These are phyloP conservation scores for Oxycera nigricornis DNA, from an alignment of 2,888 invertebrate genomes.

Conservation along the genomic window DNA sequence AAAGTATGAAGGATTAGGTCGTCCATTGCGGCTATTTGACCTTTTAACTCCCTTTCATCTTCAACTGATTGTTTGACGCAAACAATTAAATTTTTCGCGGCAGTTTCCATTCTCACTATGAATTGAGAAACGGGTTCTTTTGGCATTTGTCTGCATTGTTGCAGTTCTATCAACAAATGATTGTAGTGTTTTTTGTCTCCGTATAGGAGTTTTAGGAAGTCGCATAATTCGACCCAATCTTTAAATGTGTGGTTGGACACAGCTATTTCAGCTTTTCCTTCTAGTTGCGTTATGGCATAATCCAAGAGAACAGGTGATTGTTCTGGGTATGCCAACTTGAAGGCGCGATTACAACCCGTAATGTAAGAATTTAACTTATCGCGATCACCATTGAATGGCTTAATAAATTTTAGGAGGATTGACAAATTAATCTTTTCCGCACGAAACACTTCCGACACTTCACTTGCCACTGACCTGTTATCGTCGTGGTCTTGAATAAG, in stretches of 20 bases:
- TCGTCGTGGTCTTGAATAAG: too few relatives aligned
- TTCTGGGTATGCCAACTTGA: not conserved
- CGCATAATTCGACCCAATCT: slow-evolving; percentile 22
- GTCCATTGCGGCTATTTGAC: slow-evolving; percentile 25
- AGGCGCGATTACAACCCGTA: not conserved
- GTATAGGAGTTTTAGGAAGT: slow-evolving; percentile 35
- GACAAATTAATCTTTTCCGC: not conserved
- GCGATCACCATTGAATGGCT: not conserved
- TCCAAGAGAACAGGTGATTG: slow-evolving; percentile 4
- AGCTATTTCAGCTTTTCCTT: slow-evolving; percentile 37
- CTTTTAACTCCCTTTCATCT: slow-evolving; percentile 10
- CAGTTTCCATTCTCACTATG: too few relatives aligned
- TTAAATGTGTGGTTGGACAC: slow-evolving; percentile 27
- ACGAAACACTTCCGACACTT: not conserved
- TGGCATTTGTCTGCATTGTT: slow-evolving; percentile 14
- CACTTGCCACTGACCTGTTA: too few relatives aligned
- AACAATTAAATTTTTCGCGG: too few relatives aligned
- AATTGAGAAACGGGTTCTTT: slow-evolving; percentile 31
- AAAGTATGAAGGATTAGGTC: slow-evolving; percentile 37
- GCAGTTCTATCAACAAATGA: too few relatives aligned
- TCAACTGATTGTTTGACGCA: too few relatives aligned
- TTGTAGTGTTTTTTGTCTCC: too few relatives aligned
- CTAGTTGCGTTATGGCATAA: slow-evolving; percentile 25
- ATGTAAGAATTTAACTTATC: not conserved
- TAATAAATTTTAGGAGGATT: not conserved